Evolutionary conservation across 2,113 vertebrate species (phyloP), one percentile per base, ranked within the genome.

Genomic region (Menidia beryllina): DNA sequence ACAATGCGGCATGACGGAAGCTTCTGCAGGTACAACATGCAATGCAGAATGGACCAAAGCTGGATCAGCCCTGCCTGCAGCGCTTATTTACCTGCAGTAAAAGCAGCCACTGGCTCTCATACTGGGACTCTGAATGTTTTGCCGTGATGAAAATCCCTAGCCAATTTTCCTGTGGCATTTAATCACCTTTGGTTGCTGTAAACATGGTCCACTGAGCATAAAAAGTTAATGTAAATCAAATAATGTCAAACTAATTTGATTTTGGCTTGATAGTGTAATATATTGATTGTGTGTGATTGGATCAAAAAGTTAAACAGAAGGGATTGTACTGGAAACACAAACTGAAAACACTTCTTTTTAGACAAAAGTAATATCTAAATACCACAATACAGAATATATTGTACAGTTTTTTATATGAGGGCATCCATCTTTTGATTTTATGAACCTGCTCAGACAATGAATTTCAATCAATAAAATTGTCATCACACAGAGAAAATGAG

Each of bases 11-110:
- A 70, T 20, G 56, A 63, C 60, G 63, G 55, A 58, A 25, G 67
- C 0, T 54, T 69, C 68, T 76, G 79, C 82, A 81, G 79, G 34
- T 52, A 54, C 65, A 73, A 55, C 70, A 71, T 75, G 63, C 57
- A 78, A 55, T 79, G 77, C 80, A 85, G 68, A 49, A 77, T 83
- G 79, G 45, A 48, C 24, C 26, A 80, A 82, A 72, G 67, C 75
- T 77, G 24, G 45, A 56, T 49, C 39, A n/a, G 66, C 7, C 8
- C 69, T 9, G 50, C 50, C 54, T 63, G 62, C 38, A 26, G 74
- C 49, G 45, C 45, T 66, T 34, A 34, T 65, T 39, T 62, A 69
- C 57, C 66, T 73, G 70, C 68, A 73, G 72, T 12, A 20, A 54
- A 55, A 41, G 38, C 52, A 5, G 41, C 30, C 26, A 21, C 38